Evolutionary conservation across 2,888 invertebrate genomes (phyloP).

Genomic region (Megamerina dolium): DNA sequence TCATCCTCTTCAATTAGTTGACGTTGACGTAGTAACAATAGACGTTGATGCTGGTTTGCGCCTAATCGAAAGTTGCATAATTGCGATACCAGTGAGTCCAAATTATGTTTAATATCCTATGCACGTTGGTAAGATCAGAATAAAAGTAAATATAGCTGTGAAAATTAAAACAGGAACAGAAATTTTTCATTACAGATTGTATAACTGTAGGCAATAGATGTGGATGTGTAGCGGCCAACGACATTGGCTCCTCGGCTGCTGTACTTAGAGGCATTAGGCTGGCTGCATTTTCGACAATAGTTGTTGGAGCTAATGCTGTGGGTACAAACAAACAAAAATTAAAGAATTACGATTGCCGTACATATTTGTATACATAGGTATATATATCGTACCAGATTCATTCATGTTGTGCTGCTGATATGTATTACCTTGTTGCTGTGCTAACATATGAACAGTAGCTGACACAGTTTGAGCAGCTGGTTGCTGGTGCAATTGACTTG

Average conservation of each 20-base stretch:
- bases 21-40: slow-evolving; percentile 44
- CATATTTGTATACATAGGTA: slow-evolving; percentile 15
- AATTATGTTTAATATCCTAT: slow-evolving; percentile 48
- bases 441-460: no score
- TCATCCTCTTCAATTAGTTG: slow-evolving; percentile 50
- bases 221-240: slow-evolving; percentile 47
- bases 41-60: slow-evolving; percentile 45
- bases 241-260: slow-evolving; percentile 42
- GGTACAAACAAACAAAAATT: no score
- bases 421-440: no score
- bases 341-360: no score
- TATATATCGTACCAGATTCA: no score
- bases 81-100: slow-evolving; percentile 45
- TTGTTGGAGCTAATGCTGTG: no score
- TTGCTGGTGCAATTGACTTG: no score
- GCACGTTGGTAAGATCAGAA: no score
- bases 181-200: slow-evolving; percentile 38
- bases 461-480: no score
- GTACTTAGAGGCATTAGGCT: slow-evolving; percentile 15
- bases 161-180: not conserved
- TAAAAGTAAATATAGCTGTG: not conserved
- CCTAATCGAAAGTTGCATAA: slow-evolving; percentile 44
- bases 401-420: no score
- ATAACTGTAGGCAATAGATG: slow-evolving; percentile 44
- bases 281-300: no score